phyloP scores from a whole-genome alignment of 2,113 vertebrate species.

The Cinclus cinclus region DNA sequence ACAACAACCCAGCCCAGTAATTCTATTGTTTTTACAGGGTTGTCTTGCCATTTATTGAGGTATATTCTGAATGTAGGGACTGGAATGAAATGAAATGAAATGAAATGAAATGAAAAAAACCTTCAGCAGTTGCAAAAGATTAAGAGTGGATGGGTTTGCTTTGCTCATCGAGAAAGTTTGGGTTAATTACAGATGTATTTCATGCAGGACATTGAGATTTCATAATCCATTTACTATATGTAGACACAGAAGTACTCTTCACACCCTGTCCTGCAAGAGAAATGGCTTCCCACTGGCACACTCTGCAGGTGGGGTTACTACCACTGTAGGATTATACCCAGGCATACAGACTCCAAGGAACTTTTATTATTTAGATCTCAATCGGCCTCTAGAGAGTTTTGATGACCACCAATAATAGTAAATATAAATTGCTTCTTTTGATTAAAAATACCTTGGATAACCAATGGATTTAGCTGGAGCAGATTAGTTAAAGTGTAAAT shows the following conservation, averaged over 20 bases:
- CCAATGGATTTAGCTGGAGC: not conserved
- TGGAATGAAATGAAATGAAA: not conserved
- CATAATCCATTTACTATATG: not conserved
- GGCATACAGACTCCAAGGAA: not conserved
- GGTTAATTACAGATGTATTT: not conserved
- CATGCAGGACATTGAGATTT: not conserved
- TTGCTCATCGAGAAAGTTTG: not conserved
- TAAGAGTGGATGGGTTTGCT: not conserved
- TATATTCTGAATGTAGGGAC: not conserved
- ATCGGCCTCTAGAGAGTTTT: not conserved
- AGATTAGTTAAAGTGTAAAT: not conserved
- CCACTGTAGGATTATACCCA: fast-evolving
- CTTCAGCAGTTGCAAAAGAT: not conserved
- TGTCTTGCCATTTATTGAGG: not conserved
- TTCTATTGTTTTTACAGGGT: not conserved
- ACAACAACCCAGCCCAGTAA: not conserved
- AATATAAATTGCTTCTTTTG: not conserved
- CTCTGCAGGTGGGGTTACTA: not conserved
- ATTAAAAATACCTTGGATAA: not conserved
- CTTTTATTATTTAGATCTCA: not conserved
- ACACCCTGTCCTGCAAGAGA: not conserved
- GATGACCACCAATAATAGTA: not conserved
- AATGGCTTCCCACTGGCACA: not conserved
- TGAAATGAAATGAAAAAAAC: too few relatives aligned
- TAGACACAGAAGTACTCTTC: not conserved